Evolutionary conservation across 1,140 invertebrate genomes (phyloP), one percentile per base, ranked within the genome.

Genomic region (Drosophila suzukii): DNA sequence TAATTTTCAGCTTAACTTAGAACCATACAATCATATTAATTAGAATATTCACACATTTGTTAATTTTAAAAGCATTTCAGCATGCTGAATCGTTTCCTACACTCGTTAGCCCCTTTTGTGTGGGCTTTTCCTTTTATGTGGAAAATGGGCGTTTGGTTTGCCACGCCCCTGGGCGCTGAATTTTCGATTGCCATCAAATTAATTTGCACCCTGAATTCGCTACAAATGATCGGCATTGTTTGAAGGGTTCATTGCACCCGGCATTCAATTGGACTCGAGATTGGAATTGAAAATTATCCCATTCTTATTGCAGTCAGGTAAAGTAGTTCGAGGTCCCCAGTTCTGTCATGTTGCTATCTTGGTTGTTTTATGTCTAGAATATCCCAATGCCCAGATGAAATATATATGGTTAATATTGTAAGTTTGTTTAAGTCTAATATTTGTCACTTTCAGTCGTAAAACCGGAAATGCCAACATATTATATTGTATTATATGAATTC

Each of bases 151-250:
- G 66, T 17, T 20, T 27, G 61, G 32, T 3, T 27, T 46, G 10
- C 32, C 34, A 71, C 47, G 74, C 58, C 75, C 17, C 50, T 61
- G 51, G 55, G 34, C 5, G 46, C n/a, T 59, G 54, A n/a, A 54
- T 57, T 41, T 70, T 46, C 32, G 71, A 70, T 81, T 63, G 71
- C 55, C 49, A 15, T 60, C 12, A 61, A 75, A 83, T 68, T 83
- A 77, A 59, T 83, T 80, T 71, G 81, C 81, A 83, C 72, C 76
- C 76, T 54, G 50, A 68, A 62, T 75, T 75, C 39, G 76, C 77
- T 44, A 79, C 76, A 67, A 75, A 66, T 75, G 54, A 66, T 75
- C 60, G 20, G 54, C 38, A 67, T 75, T 75, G 51, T 74, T 20
- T 43, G 10, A 38, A 47, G 38, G 36, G 72, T 55, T 75, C 71